phyloP scores from a whole-genome alignment of 2,888 invertebrate genomes.

The Tanypteryx hageni region DNA sequence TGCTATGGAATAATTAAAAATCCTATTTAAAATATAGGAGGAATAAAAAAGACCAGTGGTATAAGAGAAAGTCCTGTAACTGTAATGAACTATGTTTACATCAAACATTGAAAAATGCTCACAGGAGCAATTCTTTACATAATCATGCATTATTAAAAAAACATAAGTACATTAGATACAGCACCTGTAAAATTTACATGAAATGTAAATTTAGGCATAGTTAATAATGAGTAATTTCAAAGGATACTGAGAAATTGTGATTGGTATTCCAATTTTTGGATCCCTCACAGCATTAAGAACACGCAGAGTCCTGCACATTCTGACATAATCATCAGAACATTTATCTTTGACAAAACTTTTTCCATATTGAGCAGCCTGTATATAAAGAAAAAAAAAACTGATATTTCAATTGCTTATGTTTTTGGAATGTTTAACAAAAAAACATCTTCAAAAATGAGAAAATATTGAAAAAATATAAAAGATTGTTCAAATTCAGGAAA shows the following conservation, averaged over 20 bases:
- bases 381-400: constrained; percentile 67
- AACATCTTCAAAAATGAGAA: neutral
- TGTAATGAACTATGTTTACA: no score
- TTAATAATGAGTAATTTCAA: constrained; percentile 69
- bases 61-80: no score
- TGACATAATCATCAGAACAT: constrained; percentile 87
- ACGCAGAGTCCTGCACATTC: constrained; percentile 89
- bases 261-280: constrained; percentile 90
- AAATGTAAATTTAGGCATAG: no score
- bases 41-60: no score
- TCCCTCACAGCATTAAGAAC: constrained; percentile 94
- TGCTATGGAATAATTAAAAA: no score
- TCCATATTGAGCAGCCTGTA: constrained; percentile 94
- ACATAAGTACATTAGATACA: neutral
- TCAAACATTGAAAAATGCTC: no score
- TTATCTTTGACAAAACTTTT: constrained; percentile 91
- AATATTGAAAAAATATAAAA: neutral
- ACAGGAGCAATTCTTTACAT: no score
- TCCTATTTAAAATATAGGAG: no score
- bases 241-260: constrained; percentile 94
- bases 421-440: neutral
- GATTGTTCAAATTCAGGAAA: neutral
- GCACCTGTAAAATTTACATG: neutral
- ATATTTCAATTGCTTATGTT: neutral
- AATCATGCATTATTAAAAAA: no score